Base-by-base conservation (phyloP, 2,797 vertebrate species). In the Coccyzus lansbergi region DNA sequence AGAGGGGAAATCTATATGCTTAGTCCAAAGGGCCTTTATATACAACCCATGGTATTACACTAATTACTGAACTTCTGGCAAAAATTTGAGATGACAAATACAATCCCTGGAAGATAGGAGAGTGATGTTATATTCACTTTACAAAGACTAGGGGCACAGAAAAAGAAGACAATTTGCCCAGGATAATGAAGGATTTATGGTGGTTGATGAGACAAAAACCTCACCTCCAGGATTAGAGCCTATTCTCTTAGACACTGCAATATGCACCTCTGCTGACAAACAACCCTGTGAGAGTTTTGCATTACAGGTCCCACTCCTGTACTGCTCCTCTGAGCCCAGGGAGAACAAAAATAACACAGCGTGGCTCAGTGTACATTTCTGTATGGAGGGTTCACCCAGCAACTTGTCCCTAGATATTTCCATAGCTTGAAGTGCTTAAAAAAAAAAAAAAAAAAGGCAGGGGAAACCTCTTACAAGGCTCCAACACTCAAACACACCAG, bases 21-120 rank as follows among this genome's bases (percentile, higher is more conserved):
- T 6, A 64, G 31, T 13, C 31, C n/a, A 21, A 56, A 70, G 4
- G 77, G 13, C 4, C 4, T 69, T 46, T 21, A 6, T 29, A 33
- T 29, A n/a, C 53, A 55, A 33, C 5, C 26, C 0, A 0, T 36
- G 31, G 56, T 75, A 3, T 51, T 63, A n/a, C 33, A 40, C 15
- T 65, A 83, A 46, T 25, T 70, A 34, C 29, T 38, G 34, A 10
- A 29, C 33, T n/a, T n/a, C n/a, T 79, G 21, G 26, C 5, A 65
- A 16, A 55, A 60, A 48, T 6, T 2, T 68, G 20, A 76, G 33
- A 48, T 31, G 15, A 58, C 15, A 62, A 89, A 38, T 1, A 69
- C 10, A 34, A 69, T 51, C 51, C 21, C 40, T 55, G 33, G n/a
- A 15, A 68, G 25, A 15, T 2, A 55, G 25, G 5, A 75, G 6